Evolutionary conservation across 2,113 vertebrate species (phyloP), one percentile per base, ranked within the genome.

Genomic region (Mesoclemmys tuberculata): DNA sequence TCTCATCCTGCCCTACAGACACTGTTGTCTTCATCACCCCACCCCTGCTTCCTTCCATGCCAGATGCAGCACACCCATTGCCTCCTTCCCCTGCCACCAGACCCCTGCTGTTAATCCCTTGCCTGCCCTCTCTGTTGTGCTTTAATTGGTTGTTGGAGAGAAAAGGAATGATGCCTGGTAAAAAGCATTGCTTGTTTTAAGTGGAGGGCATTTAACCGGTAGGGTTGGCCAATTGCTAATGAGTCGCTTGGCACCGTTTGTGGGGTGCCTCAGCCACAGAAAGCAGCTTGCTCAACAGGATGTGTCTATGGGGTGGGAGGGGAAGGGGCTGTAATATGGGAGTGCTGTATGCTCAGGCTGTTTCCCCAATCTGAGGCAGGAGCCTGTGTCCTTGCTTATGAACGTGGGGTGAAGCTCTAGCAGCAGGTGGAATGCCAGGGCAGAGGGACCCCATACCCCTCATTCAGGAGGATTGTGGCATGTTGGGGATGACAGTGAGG

Each of bases 1-100:
- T 5, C 1, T 1, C 1, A 8, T 13, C 5, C 0, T 0, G 38
- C 1, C 38, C 4, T 3, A 31, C 77, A 41, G 55, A 3, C 38
- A 0, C 18, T 46, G 5, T 1, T 26, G 1, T 13, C 0, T 1
- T 54, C 13, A 48, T 54, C 85, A 75, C 12, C 11, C 13, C 82
- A 58, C 1, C 2, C 0, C 21, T 26, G 4, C 9, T 41, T 74
- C 71, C 38, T 75, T 75, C 38, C 38, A 26, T 21, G 19, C 19
- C 38, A 44, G 22, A 21, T 75, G 38, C 44, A 75, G 38, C 38
- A 44, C 21, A 74, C 38, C 38, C 21, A 10, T 22, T 26, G 22
- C 19, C 41, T 26, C 74, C 41, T 77, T 77, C 26, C 22, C 74
- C 41, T 26, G 21, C 24, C 71, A 75, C 12, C 71, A 46, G 38